phyloP scores from a whole-genome alignment of 2,888 invertebrate species.

The Notodonta ziczac region DNA sequence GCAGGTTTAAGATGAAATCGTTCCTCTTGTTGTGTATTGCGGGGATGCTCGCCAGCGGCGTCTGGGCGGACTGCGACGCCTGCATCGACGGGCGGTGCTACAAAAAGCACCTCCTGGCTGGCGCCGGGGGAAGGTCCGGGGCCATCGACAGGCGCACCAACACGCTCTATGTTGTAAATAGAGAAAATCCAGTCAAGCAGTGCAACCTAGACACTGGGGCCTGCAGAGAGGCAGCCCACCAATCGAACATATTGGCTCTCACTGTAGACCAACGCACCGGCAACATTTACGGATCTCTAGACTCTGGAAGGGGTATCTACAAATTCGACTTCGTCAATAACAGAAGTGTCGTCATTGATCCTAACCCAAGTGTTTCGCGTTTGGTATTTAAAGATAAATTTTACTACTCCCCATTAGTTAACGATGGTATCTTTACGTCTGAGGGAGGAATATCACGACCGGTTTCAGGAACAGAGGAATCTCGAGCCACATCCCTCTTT shows the following conservation, averaged over 20 bases:
- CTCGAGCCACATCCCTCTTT: too few species aligned
- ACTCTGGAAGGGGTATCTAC: not conserved
- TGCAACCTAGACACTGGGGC: too few species aligned
- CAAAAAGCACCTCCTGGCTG: not conserved
- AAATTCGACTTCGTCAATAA: not conserved
- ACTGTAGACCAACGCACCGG: too few species aligned
- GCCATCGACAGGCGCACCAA: too few species aligned
- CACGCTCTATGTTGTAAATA: too few species aligned
- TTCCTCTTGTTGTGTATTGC: not conserved
- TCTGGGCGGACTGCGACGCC: not conserved
- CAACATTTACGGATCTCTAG: not conserved
- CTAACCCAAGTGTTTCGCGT: not conserved
- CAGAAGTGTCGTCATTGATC: not conserved
- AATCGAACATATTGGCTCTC: too few species aligned
- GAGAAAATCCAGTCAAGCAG: too few species aligned
- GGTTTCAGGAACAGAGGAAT: too few species aligned
- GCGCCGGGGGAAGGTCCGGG: too few species aligned
- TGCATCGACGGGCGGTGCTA: not conserved
- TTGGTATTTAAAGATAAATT: not conserved
- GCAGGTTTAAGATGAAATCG: not conserved
- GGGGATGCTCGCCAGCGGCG: not conserved
- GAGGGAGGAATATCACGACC: too few species aligned
- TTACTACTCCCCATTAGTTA: not conserved
- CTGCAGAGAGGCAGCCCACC: too few species aligned
- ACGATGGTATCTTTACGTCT: too few species aligned